A percentile compares a stretch with the other conserved stretches of the same genome.
These are phyloP conservation scores for Drosophila takahashii DNA, from an alignment of 1,140 invertebrate genomes.

Conservation along the genomic window DNA sequence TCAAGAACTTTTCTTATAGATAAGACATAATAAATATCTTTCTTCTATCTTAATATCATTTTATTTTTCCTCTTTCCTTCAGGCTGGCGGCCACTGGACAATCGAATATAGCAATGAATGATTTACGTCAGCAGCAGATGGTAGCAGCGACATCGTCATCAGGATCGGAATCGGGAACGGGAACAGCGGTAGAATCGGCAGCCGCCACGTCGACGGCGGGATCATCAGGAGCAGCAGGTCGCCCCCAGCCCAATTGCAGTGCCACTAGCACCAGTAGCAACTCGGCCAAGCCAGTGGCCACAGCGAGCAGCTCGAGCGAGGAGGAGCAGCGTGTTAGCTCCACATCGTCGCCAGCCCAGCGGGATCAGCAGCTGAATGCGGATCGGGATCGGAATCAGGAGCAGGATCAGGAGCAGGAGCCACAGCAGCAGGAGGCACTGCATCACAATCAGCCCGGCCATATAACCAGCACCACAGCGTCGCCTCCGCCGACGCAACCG, in stretches of 20 bases:
- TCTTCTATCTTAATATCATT: no score
- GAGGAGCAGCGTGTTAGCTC: slow-evolving; percentile 72
- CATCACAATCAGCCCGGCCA: slow-evolving; percentile 53
- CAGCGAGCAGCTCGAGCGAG: slow-evolving; percentile 31
- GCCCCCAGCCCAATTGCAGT: slow-evolving; percentile 13
- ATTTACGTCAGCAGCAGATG: slow-evolving; percentile 80
- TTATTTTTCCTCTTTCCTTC: neutral
- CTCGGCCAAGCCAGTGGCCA: slow-evolving; percentile 25
- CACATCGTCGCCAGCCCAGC: slow-evolving; percentile 67
- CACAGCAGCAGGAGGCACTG: slow-evolving; percentile 15
- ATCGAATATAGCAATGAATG: slow-evolving; percentile 77
- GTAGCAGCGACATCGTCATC: slow-evolving; percentile 77
- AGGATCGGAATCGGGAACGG: slow-evolving; percentile 48
- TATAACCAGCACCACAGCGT: slow-evolving; percentile 78
- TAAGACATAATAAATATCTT: no score
- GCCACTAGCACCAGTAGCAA: slow-evolving; percentile 13
- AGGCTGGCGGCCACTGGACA: slow-evolving; percentile 63
- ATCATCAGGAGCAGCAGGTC: slow-evolving; percentile 40
- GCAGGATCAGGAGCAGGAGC: slow-evolving; percentile 29
- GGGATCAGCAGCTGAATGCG: slow-evolving; percentile 63
- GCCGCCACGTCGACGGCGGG: slow-evolving; percentile 41
- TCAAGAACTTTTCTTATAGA: no score
- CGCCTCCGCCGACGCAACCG: slow-evolving; percentile 64
- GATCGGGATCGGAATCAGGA: slow-evolving; percentile 35
- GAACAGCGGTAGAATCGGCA: slow-evolving; percentile 54